Percentiles rank a stretch among this genome's conserved stretches.
These are phyloP conservation scores for Pseudorectes ferrugineus DNA, from an alignment of 2,113 vertebrate species.

Conservation along the genomic window DNA sequence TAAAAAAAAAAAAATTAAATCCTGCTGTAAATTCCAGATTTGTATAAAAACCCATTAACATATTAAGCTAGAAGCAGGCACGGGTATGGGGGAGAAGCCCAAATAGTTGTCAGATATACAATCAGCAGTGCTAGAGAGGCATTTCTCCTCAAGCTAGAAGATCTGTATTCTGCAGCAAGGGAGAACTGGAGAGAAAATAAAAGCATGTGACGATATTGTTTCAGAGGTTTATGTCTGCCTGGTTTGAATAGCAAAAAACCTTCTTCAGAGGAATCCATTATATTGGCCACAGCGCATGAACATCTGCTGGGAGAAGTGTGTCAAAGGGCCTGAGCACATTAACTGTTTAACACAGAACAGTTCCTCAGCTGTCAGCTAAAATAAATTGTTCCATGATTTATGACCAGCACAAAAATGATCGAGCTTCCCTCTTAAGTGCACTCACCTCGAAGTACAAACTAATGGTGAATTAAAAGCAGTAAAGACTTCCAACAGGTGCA, in stretches of 20 bases:
- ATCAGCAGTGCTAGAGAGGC: neutral
- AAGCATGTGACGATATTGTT: conserved; percentile 2
- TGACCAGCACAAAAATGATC: neutral
- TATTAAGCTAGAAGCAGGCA: neutral
- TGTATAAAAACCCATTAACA: neutral
- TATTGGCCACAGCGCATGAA: neutral
- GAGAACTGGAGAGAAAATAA: neutral
- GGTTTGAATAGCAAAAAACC: conserved; percentile 33
- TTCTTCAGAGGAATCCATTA: conserved; percentile 47
- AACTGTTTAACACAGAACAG: neutral
- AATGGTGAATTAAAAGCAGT: conserved; percentile 2
- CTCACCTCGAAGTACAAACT: neutral
- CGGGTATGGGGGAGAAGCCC: neutral
- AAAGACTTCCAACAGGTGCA: neutral
- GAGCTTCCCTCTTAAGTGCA: neutral
- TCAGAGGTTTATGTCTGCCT: conserved; percentile 25
- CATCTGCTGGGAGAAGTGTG: conserved; percentile 36
- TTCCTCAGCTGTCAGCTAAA: neutral
- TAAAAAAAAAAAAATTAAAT: neutral
- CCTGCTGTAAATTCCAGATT: neutral
- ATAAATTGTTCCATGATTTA: neutral
- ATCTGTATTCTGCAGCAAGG: neutral
- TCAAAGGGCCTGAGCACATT: conserved; percentile 9
- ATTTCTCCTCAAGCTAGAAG: neutral
- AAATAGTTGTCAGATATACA: neutral